These are phyloP conservation scores for Pagrus major DNA, from an alignment of 2,113 vertebrate genomes.

Conservation along the genomic window DNA sequence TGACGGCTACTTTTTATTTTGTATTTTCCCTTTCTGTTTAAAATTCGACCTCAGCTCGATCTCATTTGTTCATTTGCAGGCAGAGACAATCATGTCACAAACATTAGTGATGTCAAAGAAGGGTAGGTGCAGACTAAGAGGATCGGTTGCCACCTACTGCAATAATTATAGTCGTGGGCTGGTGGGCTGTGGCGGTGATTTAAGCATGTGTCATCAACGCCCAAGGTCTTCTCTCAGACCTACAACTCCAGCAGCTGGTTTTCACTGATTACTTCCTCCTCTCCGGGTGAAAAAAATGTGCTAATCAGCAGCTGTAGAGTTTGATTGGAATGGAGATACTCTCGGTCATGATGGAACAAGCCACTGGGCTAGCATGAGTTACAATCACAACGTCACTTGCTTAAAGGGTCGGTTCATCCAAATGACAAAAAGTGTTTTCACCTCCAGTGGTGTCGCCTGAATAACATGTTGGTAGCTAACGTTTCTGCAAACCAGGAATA, in stretches of 20 bases:
- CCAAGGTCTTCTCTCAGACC: constrained; percentile 9
- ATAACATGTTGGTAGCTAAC: no score
- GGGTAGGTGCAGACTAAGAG: not conserved
- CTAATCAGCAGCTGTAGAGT: constrained; percentile 14
- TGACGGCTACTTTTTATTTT: not conserved
- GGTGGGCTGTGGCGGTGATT: constrained; percentile 9
- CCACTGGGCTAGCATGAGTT: not conserved
- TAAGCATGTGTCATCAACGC: constrained; percentile 1
- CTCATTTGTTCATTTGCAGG: constrained; percentile 27
- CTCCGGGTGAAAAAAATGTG: not conserved
- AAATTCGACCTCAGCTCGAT: constrained; percentile 19
- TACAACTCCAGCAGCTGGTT: constrained; percentile 20
- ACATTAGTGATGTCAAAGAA: constrained; percentile 28
- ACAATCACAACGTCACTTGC: not conserved
- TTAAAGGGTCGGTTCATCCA: not conserved
- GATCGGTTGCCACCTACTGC: constrained; percentile 22
- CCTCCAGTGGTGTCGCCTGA: not conserved
- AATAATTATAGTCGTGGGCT: constrained; percentile 29
- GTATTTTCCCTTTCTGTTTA: constrained; percentile 44
- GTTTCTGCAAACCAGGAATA: no score
- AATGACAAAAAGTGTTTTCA: not conserved
- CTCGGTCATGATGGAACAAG: not conserved
- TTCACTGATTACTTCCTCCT: constrained; percentile 6
- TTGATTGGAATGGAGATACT: not conserved
- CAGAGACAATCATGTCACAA: constrained; percentile 13